These are phyloP conservation scores for Istiophorus platypterus DNA, from an alignment of 2,113 vertebrate species.

Conservation along the genomic window DNA sequence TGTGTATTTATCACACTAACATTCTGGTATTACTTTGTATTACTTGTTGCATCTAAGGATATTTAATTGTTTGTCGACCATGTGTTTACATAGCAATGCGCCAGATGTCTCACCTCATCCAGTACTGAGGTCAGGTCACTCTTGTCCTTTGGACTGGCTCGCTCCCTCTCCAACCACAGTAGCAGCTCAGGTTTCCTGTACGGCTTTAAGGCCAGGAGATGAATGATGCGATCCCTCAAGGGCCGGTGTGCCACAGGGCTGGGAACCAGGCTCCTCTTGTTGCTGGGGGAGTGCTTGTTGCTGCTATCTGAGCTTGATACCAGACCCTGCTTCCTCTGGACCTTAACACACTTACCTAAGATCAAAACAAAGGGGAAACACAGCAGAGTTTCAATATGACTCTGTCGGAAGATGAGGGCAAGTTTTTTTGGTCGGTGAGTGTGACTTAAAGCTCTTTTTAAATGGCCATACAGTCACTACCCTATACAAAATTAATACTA, in stretches of 20 bases:
- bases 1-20: background rate
- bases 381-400: slow-evolving; percentile 22
- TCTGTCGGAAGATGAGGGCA: slow-evolving; percentile 7
- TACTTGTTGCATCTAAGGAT: slow-evolving; percentile 1
- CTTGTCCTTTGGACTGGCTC: slow-evolving; percentile 77
- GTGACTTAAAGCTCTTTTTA: slow-evolving; percentile 38
- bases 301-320: slow-evolving; percentile 65
- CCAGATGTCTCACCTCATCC: slow-evolving; percentile 83
- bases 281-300: slow-evolving; percentile 83
- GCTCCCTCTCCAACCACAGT: slow-evolving; percentile 81
- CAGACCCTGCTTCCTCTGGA: slow-evolving; percentile 77
- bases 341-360: slow-evolving; percentile 82
- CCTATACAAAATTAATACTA: slow-evolving; percentile 14
- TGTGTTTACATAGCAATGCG: slow-evolving; percentile 26
- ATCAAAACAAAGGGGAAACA: slow-evolving; percentile 59
- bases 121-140: slow-evolving; percentile 79
- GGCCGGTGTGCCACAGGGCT: slow-evolving; percentile 76
- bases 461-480: background rate
- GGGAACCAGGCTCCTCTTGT: slow-evolving; percentile 77
- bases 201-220: slow-evolving; percentile 83
- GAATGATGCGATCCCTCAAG: slow-evolving; percentile 82
- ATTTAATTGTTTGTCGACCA: background rate
- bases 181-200: slow-evolving; percentile 85
- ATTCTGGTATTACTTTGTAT: background rate
- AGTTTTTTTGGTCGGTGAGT: background rate